Conservation (phyloP, 2,888 invertebrate species). For the Chironomus riparius region DNA sequence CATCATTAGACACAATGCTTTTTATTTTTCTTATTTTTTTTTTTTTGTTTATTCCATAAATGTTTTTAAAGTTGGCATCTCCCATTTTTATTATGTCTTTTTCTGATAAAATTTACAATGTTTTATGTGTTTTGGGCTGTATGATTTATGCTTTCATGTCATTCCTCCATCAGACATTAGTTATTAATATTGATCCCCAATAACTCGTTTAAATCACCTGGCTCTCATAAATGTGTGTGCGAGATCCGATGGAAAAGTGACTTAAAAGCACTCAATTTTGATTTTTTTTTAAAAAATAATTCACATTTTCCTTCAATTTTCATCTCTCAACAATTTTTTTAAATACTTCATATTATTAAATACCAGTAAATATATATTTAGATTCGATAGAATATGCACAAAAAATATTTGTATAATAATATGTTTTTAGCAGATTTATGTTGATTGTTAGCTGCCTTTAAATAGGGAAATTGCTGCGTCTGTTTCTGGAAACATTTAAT, state of each 20-base stretch:
- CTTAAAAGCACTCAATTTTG: slow-evolving; percentile 5
- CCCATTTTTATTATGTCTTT: not conserved
- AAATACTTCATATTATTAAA: not conserved
- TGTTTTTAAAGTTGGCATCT: not conserved
- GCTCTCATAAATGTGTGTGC: not conserved
- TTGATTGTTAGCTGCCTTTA: not conserved
- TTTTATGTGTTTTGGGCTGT: slow-evolving; percentile 11
- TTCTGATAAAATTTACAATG: slow-evolving; percentile 7
- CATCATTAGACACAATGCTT: not conserved
- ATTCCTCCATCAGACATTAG: not conserved
- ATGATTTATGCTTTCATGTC: not conserved
- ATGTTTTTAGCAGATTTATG: not conserved
- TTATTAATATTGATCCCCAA: not conserved
- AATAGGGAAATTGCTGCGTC: not conserved
- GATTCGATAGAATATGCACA: not conserved
- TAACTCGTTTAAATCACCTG: not conserved
- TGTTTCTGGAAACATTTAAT: not conserved
- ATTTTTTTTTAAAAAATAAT: not conserved
- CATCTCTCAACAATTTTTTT: slow-evolving; percentile 26
- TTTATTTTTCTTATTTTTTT: not conserved
- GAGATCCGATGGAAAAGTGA: not conserved
- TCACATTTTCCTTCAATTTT: slow-evolving; percentile 23
- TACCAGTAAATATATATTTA: not conserved
- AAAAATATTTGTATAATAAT: not conserved
- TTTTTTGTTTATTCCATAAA: not conserved